Evolutionary conservation across 2,113 vertebrate species (phyloP).

Genomic region (Erythrolamprus reginae): DNA sequence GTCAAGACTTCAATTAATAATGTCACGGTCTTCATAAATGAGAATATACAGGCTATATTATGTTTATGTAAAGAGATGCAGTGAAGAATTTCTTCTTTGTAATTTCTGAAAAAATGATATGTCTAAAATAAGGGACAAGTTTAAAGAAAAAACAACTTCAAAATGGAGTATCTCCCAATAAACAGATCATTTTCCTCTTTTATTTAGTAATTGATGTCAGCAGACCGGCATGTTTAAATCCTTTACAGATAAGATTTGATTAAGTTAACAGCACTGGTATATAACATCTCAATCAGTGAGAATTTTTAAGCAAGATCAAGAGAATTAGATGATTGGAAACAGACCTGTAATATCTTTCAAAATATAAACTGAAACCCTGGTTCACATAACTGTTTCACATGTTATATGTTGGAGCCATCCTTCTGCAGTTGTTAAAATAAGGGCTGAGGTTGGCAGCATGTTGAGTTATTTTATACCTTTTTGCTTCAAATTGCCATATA

Average conservation of each 20-base stretch:
- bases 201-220: slow-evolving; percentile 72
- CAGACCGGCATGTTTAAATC: slow-evolving; percentile 62
- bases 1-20: slow-evolving; percentile 64
- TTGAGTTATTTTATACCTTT: slow-evolving; percentile 34
- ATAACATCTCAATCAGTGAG: slow-evolving; percentile 64
- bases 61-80: slow-evolving; percentile 39
- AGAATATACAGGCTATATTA: slow-evolving; percentile 42
- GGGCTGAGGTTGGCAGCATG: slow-evolving; percentile 19
- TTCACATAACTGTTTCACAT: slow-evolving; percentile 41
- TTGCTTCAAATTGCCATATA: background rate
- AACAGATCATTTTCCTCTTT: slow-evolving; percentile 60
- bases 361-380: slow-evolving; percentile 50
- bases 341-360: slow-evolving; percentile 26
- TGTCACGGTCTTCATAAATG: slow-evolving; percentile 55
- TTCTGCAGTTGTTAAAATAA: slow-evolving; percentile 41
- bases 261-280: slow-evolving; percentile 62
- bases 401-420: slow-evolving; percentile 30
- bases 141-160: slow-evolving; percentile 32
- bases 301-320: slow-evolving; percentile 61
- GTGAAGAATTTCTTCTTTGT: slow-evolving; percentile 43
- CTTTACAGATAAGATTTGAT: slow-evolving; percentile 71
- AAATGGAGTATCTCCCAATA: slow-evolving; percentile 41
- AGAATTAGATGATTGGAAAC: slow-evolving; percentile 54
- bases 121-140: slow-evolving; percentile 43
- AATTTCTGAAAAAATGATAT: slow-evolving; percentile 28